These are phyloP conservation scores for Dromaius novaehollandiae DNA, from an alignment of 2,113 vertebrate species.

Conservation along the genomic window DNA sequence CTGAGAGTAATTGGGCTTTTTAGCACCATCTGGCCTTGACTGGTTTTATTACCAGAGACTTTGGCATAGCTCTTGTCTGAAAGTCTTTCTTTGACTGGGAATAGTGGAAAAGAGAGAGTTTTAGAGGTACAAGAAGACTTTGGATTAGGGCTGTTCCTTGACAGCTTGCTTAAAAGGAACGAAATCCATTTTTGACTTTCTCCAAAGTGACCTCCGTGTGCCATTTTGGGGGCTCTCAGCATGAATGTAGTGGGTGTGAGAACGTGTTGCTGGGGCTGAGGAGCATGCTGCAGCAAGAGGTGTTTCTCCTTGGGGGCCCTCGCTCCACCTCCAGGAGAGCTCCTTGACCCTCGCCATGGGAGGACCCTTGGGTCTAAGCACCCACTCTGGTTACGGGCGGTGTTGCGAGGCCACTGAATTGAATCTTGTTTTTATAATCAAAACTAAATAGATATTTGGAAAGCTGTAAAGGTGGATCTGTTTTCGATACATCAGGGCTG, in stretches of 20 bases:
- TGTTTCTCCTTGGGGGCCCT: not conserved
- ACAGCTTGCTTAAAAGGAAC: not conserved
- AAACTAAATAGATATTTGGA: not conserved
- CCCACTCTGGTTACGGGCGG: not conserved
- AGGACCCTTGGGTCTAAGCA: not conserved
- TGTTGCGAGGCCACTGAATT: not conserved
- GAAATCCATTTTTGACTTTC: not conserved
- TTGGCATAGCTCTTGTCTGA: not conserved
- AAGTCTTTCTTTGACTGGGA: not conserved
- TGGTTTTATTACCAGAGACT: not conserved
- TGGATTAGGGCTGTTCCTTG: not conserved
- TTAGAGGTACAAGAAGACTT: not conserved
- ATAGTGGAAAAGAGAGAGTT: not conserved
- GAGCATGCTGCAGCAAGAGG: not conserved
- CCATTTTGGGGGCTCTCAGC: not conserved
- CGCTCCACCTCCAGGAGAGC: not conserved
- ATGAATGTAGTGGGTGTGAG: not conserved
- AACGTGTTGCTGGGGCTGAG: not conserved
- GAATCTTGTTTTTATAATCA: not conserved
- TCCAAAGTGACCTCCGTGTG: not conserved
- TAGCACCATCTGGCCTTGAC: not conserved
- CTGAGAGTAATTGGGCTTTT: not conserved
- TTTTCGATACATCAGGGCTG: not conserved
- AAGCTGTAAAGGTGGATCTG: fast-evolving
- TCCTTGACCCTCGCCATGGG: not conserved